Base-by-base conservation (phyloP, 2,797 vertebrate genomes). In the Thripadectes ignobilis region DNA sequence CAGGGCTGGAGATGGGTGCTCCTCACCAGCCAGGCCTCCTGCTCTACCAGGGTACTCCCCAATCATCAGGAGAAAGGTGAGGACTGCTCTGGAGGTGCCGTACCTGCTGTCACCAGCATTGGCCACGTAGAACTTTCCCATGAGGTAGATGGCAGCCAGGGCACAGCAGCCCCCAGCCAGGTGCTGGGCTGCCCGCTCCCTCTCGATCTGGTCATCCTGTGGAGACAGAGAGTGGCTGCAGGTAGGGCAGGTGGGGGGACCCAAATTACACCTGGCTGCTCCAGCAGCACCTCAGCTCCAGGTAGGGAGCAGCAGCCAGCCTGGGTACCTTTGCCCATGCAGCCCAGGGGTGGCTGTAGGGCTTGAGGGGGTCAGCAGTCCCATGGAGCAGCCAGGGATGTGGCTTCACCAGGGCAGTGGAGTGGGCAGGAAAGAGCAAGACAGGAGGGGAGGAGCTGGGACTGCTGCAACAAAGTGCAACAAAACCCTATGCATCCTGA, bases 91-190 rank as follows among this genome's bases (percentile, higher is more conserved):
- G 29, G 0, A 1, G 1, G 73, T 52, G 61, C 66, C 77, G 75
- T 98, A 99, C 99, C 99, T 99, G 98, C 99, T 99, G 93, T 99
- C 99, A 10, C 99, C 99, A 14, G 99, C 99, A 23, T 99, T 99
- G 95, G 99, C 99, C 93, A 99, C 98, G 13, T 99, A 99, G 93
- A 99, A 98, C 96, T 99, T 99, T 91, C 99, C 99, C 98, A 99
- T 98, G 94, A 99, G 95, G 96, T 99, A 98, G 84, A 99, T 79
- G 26, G 98, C 98, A 89, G 98, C 98, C 97, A 99, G 98, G 55
- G 99, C 99, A 74, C 99, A 99, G 97, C 99, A 99, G 34, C 99
- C 99, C 65, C 99, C 99, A 0, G 99, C 98, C 67, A 99, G 98
- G 88, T 95, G 98, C 73, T 98, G 99, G 12, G 98, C 98, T 0